Percentiles rank a stretch among this genome's conserved stretches.
phyloP scores from a whole-genome alignment of 2,797 vertebrate genomes.

The Onychomys leucogaster region DNA sequence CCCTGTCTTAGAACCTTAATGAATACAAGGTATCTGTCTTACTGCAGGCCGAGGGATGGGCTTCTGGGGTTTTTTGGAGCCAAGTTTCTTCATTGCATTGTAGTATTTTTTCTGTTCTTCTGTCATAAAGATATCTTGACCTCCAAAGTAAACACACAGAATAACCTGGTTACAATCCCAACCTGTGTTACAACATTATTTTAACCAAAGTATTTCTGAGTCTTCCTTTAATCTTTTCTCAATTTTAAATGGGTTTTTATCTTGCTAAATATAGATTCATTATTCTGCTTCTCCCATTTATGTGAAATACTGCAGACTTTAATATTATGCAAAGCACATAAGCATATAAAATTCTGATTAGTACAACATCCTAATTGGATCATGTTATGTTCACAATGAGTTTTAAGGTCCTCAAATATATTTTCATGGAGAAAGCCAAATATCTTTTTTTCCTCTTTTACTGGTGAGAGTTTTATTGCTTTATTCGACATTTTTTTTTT shows the following conservation, averaged over 20 bases:
- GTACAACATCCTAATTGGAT: constrained; percentile 27
- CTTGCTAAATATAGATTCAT: constrained; percentile 43
- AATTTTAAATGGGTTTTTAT: constrained; percentile 39
- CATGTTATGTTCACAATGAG: constrained; percentile 8
- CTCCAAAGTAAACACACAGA: constrained; percentile 94
- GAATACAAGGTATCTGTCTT: constrained; percentile 76
- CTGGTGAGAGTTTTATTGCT: constrained; percentile 12
- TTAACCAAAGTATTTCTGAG: constrained; percentile 56
- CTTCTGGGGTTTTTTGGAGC: constrained; percentile 99
- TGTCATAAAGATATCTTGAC: constrained; percentile 99
- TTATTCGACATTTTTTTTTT: background rate
- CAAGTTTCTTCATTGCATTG: constrained; percentile 99
- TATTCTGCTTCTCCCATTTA: constrained; percentile 40
- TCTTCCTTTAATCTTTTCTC: constrained; percentile 34
- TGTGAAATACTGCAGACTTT: constrained; percentile 45
- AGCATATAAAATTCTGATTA: constrained; percentile 47
- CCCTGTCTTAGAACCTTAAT: constrained; percentile 8
- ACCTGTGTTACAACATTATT: background rate
- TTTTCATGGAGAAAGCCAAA: constrained; percentile 44
- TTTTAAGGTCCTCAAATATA: constrained; percentile 22
- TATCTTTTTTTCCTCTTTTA: constrained; percentile 40
- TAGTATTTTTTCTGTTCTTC: constrained; percentile 99
- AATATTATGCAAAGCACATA: constrained; percentile 63
- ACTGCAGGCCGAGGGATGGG: constrained; percentile 97
- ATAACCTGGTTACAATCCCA: constrained; percentile 87